Evolutionary conservation across 1,140 invertebrate species (phyloP), one percentile per base, ranked within the genome.

Genomic region (Megathymus violae): DNA sequence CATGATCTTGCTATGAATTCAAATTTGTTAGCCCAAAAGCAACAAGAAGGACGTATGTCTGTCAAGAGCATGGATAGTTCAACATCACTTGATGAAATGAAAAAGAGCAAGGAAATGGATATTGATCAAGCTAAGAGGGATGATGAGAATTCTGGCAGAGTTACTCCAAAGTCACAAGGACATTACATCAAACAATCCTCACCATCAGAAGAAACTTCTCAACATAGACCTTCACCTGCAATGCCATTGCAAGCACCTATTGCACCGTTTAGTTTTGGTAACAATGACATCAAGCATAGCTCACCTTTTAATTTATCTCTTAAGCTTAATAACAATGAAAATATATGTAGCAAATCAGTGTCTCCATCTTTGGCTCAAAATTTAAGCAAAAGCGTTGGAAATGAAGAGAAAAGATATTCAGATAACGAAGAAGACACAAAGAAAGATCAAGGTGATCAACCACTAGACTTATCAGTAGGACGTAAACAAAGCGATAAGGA

Each of bases 391-490:
- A 80, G 69, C 58, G 16, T 71, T 16, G 62, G 17, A 25, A 74
- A 63, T 15, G 78, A 85, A 16, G 82, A 87, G 6, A 81, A 81
- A 46, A 67, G 69, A 25, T 85, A 85, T 71, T 87, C 80, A 9
- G 85, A 86, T 16, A 51, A 54, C 1, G 85, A 89, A 17, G 86
- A 89, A 46, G 83, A 85, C 10, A 43, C 56, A 11, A 85, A 80
- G 59, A 91, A 83, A 67, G 86, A 88, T 27, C 69, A 85, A 46
- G 80, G 84, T 36, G 95, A 96, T 62, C 94, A 95, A 74, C 96
- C 96, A 0, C 74, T 97, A 17, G 96, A 97, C 84, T 91, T 96
- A n/a, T 94, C 94, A 41, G 91, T 95, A 0, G 89, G 92, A 36
- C 85, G 92, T 52, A 93, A 92, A 70, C 92, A 91, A 68, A 86